Evolutionary conservation across 1,140 invertebrate genomes (phyloP).

Genomic region (Amphibalanus amphitrite): DNA sequence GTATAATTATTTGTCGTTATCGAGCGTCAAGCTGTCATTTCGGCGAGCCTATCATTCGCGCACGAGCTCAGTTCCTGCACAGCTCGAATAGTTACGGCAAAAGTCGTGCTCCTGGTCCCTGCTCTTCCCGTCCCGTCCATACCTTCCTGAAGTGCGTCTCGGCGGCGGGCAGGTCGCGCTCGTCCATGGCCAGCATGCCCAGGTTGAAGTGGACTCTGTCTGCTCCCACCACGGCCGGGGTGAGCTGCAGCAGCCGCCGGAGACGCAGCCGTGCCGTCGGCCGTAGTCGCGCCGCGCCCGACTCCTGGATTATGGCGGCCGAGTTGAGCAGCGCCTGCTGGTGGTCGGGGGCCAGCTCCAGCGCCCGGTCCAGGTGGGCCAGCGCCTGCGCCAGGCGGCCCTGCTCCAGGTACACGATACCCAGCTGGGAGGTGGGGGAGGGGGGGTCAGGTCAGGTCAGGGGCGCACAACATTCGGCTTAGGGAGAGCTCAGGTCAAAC

Average conservation of each 20-base stretch:
- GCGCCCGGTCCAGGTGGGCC: constrained; percentile 78
- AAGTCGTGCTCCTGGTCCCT: too few relatives aligned
- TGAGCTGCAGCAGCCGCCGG: constrained; percentile 60
- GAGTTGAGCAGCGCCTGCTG: constrained; percentile 88
- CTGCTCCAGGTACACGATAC: constrained; percentile 13
- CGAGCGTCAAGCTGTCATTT: too few relatives aligned
- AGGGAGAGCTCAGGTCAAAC: neutral
- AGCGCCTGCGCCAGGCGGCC: constrained; percentile 76
- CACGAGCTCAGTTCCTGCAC: too few relatives aligned
- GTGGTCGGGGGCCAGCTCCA: constrained; percentile 84
- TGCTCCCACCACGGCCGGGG: constrained; percentile 13
- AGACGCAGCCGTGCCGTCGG: constrained; percentile 57
- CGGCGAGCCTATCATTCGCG: too few relatives aligned
- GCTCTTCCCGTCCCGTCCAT: too few relatives aligned
- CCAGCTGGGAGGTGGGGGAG: too few relatives aligned
- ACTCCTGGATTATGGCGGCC: constrained; percentile 78
- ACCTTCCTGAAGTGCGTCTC: constrained; percentile 75
- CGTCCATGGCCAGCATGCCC: constrained; percentile 91
- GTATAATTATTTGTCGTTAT: too few relatives aligned
- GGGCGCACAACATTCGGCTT: neutral
- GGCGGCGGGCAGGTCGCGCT: constrained; percentile 65
- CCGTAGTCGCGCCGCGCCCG: constrained; percentile 58
- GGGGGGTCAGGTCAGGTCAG: neutral
- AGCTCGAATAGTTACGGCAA: too few relatives aligned
- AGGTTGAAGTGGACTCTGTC: constrained; percentile 86